Conservation (phyloP, 2,888 invertebrate species). For the Loripinus fragilis region DNA sequence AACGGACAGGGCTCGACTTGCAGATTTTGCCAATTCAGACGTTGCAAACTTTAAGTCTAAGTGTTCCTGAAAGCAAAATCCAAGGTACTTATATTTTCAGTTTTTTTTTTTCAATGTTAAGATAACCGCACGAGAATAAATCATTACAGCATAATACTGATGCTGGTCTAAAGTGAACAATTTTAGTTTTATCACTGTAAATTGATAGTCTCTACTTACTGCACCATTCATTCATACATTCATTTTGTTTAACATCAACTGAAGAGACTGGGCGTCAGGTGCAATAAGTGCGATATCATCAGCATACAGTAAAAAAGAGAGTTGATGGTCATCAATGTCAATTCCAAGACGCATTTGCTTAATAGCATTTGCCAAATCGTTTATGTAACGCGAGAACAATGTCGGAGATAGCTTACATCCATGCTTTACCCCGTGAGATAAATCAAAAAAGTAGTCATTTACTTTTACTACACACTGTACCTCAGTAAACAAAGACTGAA, state of each 20-base stretch:
- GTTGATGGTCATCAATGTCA: not conserved
- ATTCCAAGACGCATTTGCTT: conserved; percentile 5
- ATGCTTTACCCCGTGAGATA: conserved; percentile 3
- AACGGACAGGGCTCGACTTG: too few species aligned
- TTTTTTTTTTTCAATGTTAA: not conserved
- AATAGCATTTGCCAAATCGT: conserved; percentile 4
- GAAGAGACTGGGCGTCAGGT: not conserved
- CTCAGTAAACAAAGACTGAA: not conserved
- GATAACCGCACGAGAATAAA: not conserved
- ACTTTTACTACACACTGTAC: too few species aligned
- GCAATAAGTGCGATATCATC: conserved; percentile 12
- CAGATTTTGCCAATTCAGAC: too few species aligned
- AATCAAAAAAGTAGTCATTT: not conserved
- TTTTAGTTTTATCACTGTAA: too few species aligned
- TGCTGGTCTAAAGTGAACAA: too few species aligned
- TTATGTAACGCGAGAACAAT: conserved; percentile 9
- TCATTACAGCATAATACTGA: too few species aligned
- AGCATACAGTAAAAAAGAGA: too few species aligned
- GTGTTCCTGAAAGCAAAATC: too few species aligned
- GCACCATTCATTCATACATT: conserved; percentile 8
- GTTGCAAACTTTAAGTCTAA: too few species aligned
- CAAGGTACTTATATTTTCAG: conserved; percentile 18
- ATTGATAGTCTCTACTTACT: too few species aligned
- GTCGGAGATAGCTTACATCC: conserved; percentile 13
- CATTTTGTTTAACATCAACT: too few species aligned